Evolutionary conservation across 2,888 invertebrate genomes (phyloP).

Genomic region (Pseudococcus longispinus): DNA sequence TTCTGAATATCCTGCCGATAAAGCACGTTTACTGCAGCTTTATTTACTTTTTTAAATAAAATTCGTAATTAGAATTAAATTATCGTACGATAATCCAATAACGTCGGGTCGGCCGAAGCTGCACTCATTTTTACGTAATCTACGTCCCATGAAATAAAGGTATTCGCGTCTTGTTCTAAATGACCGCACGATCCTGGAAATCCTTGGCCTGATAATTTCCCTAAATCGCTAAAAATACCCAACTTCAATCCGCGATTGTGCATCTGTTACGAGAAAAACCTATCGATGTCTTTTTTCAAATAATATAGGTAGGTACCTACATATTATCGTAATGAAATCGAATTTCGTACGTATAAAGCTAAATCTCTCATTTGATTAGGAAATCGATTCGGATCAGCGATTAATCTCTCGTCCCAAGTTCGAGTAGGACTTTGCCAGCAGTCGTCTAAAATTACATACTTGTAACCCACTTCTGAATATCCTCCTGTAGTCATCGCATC

Average conservation of each 20-base stretch:
- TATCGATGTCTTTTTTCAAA: background rate
- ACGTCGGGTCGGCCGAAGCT: constrained; percentile 64
- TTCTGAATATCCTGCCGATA: constrained; percentile 65
- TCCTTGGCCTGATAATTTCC: constrained; percentile 68
- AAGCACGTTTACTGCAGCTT: background rate
- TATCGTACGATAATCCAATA: constrained; percentile 60
- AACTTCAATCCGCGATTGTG: constrained; percentile 67
- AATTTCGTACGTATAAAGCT: constrained; percentile 67
- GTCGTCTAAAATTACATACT: constrained; percentile 70
- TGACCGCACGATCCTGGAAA: constrained; percentile 67
- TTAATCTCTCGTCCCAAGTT: constrained; percentile 62
- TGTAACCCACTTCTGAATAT: constrained; percentile 69
- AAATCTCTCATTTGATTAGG: constrained; percentile 70
- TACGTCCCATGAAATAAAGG: constrained; percentile 69
- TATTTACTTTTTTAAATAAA: background rate
- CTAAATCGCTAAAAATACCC: constrained; percentile 70
- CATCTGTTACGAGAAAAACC: constrained; percentile 62
- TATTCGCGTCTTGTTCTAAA: constrained; percentile 66
- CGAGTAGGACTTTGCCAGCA: constrained; percentile 69
- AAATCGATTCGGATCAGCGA: constrained; percentile 68
- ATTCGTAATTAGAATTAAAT: background rate
- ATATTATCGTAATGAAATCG: background rate
- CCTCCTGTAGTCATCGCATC: constrained; percentile 69
- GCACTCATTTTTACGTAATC: constrained; percentile 71
- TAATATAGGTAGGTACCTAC: background rate